Evolutionary conservation across 2,888 invertebrate species (phyloP), one percentile per base, ranked within the genome.

Genomic region (Tenthredo distinguenda): DNA sequence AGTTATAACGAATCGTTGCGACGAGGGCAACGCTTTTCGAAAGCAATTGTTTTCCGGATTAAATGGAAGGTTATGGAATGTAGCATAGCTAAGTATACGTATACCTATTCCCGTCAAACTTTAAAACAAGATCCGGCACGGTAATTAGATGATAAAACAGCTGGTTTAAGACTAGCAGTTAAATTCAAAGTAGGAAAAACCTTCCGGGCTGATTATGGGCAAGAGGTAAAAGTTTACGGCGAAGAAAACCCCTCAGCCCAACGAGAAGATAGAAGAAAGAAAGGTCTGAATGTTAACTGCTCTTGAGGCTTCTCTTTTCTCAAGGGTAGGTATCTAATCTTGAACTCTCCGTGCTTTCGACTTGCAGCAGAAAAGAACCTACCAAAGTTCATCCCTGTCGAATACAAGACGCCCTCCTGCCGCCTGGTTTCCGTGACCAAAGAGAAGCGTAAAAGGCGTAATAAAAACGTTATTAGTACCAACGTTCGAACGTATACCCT

Each of bases 381-480:
- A 18, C 81, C 21, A n/a, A 21, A 26, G 40, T 81, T 81, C 40
- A 81, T 81, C 40, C 62, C 81, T 37, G 21, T 26, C 62, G 40
- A 81, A 81, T 43, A 26, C 43, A 81, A 62, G 58, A 62, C 81
- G 62, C 58, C 62, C 81, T 31, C 9, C 55, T 18, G 12, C 88
- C 85, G 83, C 87, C 84, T 71, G 81, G 74, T 50, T 84, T 86
- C 86, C 86, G 87, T 86, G 87, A 87, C 87, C 87, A 88, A 87
- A 87, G 86, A 87, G 86, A 86, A 87, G 87, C 87, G 85, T 87
- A 88, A 89, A 87, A 88, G 86, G 88, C 85, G 86, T 68, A 87
- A 87, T 89, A 89, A 89, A 90, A 89, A 86, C 88, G 88, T 90
- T 90, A 89, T 90, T 90, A 90, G 89, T 88, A 88, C 87, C 86